phyloP scores from a whole-genome alignment of 2,113 vertebrate genomes.

The Planiliza haematocheilus region DNA sequence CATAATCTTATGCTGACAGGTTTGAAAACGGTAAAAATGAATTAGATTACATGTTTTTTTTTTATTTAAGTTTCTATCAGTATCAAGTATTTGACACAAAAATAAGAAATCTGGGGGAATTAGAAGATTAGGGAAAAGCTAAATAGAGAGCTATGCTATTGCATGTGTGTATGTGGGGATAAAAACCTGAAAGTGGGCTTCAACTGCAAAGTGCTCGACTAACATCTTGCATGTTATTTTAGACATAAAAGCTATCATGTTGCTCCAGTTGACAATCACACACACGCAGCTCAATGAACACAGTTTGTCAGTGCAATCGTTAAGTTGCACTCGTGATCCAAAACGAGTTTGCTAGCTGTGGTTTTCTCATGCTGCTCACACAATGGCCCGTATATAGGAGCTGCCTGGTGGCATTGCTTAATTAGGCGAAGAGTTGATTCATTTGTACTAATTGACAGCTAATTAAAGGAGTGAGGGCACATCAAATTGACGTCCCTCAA shows the following conservation, averaged over 20 bases:
- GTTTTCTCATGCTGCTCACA: constrained; percentile 94
- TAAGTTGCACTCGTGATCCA: constrained; percentile 86
- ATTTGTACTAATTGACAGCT: constrained; percentile 99
- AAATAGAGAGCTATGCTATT: constrained; percentile 15
- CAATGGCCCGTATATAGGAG: constrained; percentile 92
- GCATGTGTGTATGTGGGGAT: not conserved
- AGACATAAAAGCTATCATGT: not conserved
- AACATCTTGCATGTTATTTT: not conserved
- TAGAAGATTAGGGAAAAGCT: constrained; percentile 20
- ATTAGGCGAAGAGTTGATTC: constrained; percentile 99
- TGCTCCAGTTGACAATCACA: not conserved
- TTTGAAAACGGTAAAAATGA: no score
- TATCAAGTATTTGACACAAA: not conserved
- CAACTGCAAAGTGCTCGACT: not conserved
- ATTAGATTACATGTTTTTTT: no score
- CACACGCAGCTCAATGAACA: constrained; percentile 33
- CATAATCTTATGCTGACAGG: no score
- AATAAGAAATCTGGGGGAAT: constrained; percentile 3
- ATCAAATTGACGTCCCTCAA: constrained; percentile 91
- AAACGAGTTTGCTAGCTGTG: constrained; percentile 93
- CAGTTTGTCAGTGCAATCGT: constrained; percentile 79
- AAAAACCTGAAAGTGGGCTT: not conserved
- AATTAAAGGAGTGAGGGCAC: constrained; percentile 95
- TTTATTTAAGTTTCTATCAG: no score
- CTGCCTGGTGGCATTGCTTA: constrained; percentile 97